These are phyloP conservation scores for Remorina albescens DNA, from an alignment of 2,797 vertebrate species.

Conservation along the genomic window DNA sequence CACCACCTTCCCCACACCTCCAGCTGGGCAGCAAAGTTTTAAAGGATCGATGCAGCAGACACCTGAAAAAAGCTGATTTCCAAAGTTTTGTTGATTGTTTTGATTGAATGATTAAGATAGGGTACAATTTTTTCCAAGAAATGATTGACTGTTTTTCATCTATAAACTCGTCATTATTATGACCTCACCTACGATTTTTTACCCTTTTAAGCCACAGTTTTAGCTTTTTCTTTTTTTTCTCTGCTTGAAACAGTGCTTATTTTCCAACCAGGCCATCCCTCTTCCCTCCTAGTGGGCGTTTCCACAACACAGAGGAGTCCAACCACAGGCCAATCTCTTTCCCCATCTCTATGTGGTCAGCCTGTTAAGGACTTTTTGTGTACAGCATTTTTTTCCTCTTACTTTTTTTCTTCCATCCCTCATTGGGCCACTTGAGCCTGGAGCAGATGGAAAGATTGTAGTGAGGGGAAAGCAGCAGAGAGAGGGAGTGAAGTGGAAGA, in stretches of 20 bases:
- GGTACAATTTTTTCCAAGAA: background rate
- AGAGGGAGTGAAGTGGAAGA: constrained; percentile 62
- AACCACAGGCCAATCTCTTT: constrained; percentile 75
- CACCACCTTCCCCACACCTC: constrained; percentile 45
- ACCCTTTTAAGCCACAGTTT: constrained; percentile 28
- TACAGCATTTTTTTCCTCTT: constrained; percentile 60
- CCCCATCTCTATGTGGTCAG: constrained; percentile 75
- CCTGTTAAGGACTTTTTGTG: constrained; percentile 80
- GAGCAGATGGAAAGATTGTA: constrained; percentile 77
- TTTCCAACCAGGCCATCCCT: constrained; percentile 62
- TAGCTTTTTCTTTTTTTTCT: constrained; percentile 28
- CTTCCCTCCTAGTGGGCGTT: constrained; percentile 79
- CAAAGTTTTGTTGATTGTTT: background rate
- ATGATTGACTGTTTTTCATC: background rate
- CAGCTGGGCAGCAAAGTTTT: constrained; percentile 3
- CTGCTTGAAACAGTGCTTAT: constrained; percentile 44
- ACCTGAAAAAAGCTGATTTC: background rate
- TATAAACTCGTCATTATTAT: background rate
- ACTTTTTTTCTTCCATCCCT: constrained; percentile 76
- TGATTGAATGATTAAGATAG: background rate
- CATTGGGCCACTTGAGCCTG: constrained; percentile 79
- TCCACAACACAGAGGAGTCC: constrained; percentile 65
- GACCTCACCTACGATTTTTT: constrained; percentile 35
- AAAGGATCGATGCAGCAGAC: constrained; percentile 16
- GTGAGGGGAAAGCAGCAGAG: constrained; percentile 48